Evolutionary conservation across 1,140 invertebrate genomes (phyloP).

Genomic region (Zaprionus vittiger): DNA sequence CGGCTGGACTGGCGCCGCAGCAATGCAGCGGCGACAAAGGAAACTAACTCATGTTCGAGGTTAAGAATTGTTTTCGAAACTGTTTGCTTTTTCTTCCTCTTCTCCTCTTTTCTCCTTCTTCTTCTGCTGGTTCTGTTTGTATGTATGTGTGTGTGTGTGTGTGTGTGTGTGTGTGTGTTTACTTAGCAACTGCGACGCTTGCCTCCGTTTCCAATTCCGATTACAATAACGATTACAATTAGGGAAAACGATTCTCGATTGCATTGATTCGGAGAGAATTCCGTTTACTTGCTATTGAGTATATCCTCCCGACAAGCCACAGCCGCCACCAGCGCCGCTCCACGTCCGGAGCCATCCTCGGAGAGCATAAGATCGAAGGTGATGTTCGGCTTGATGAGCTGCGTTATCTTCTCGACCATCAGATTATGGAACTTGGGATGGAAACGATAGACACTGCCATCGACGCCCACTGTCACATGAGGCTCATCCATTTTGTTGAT

Average conservation of each 20-base stretch:
- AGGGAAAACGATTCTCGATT: slow-evolving; percentile 15
- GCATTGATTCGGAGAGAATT: neutral
- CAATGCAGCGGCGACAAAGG: slow-evolving; percentile 37
- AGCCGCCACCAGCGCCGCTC: slow-evolving; percentile 98
- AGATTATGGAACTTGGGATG: slow-evolving; percentile 99
- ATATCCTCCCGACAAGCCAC: slow-evolving; percentile 88
- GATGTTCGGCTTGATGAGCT: slow-evolving; percentile 89
- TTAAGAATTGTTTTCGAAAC: slow-evolving; percentile 15
- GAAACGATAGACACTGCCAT: slow-evolving; percentile 99
- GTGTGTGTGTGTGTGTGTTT: slow-evolving; percentile 11
- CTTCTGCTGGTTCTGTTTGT: neutral
- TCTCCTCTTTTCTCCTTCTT: neutral
- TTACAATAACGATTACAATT: slow-evolving; percentile 15
- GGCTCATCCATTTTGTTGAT: slow-evolving; percentile 95
- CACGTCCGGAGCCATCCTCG: slow-evolving; percentile 98
- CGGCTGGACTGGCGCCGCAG: slow-evolving; percentile 7
- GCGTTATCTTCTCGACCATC: slow-evolving; percentile 96
- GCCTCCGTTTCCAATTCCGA: slow-evolving; percentile 27
- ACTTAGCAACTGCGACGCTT: slow-evolving; percentile 45
- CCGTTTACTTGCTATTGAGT: slow-evolving; percentile 62
- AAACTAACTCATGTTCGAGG: slow-evolving; percentile 48
- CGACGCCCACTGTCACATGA: slow-evolving; percentile 97
- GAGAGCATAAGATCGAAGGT: slow-evolving; percentile 99
- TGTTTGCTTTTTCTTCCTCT: slow-evolving; percentile 19
- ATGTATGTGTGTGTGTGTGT: neutral